Percentiles rank a stretch among this genome's conserved stretches.
Evolutionary conservation across 2,797 vertebrate species (phyloP).

Genomic region (Crocodylus rhombifer): DNA sequence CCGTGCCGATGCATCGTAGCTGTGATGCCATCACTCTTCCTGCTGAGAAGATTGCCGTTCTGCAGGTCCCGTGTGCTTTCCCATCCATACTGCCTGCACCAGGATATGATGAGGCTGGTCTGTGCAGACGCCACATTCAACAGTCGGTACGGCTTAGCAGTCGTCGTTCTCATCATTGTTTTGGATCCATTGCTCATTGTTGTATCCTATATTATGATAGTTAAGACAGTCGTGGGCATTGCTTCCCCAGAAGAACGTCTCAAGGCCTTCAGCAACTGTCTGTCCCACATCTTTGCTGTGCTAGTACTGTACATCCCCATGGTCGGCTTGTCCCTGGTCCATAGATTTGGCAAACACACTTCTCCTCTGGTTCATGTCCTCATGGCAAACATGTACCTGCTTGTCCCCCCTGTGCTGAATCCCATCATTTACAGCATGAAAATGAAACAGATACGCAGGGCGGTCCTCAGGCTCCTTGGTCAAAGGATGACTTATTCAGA

Average conservation of each 20-base stretch:
- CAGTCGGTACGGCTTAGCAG: slow-evolving; percentile 36
- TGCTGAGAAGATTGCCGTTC: slow-evolving; percentile 10
- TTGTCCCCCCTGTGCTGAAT: slow-evolving; percentile 72
- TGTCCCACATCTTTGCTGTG: slow-evolving; percentile 42
- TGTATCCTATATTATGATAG: background rate
- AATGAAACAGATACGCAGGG: background rate
- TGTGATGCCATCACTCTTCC: background rate
- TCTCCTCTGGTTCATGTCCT: background rate
- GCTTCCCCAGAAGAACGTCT: background rate
- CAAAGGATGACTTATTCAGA: background rate
- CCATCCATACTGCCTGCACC: slow-evolving; percentile 48
- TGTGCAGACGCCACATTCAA: slow-evolving; percentile 63
- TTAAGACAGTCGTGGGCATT: background rate
- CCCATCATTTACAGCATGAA: slow-evolving; percentile 75
- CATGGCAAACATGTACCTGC: background rate
- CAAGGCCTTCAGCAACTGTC: slow-evolving; percentile 21
- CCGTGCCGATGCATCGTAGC: background rate
- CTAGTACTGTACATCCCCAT: slow-evolving; percentile 33
- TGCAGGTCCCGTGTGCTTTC: slow-evolving; percentile 17
- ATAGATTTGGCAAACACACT: slow-evolving; percentile 45
- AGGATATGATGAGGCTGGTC: slow-evolving; percentile 42
- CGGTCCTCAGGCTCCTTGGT: background rate
- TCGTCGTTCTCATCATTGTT: slow-evolving; percentile 30
- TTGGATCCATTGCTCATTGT: background rate
- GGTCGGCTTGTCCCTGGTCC: slow-evolving; percentile 63